Evolutionary conservation across 2,113 vertebrate genomes (phyloP).

Genomic region (Pampusana beccarii): DNA sequence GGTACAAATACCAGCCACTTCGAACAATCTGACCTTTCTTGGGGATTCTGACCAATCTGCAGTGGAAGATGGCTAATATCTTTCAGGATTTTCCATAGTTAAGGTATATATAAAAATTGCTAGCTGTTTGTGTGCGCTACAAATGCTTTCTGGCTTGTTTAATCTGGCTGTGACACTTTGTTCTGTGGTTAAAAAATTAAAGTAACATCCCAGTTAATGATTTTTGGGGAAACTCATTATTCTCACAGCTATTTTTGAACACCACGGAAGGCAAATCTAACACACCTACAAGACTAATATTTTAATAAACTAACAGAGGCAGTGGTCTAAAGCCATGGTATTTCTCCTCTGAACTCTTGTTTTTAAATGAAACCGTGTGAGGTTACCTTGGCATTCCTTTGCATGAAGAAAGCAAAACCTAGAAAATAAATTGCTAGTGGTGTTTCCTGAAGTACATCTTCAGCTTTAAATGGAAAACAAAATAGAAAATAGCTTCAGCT

Average conservation of each 20-base stretch:
- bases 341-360: conserved; percentile 34
- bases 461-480: not conserved
- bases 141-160: conserved; percentile 59
- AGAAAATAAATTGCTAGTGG: not conserved
- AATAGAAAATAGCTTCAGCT: not conserved
- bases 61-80: not conserved
- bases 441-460: not conserved
- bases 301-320: conserved; percentile 61
- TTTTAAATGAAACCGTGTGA: conserved; percentile 23
- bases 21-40: conserved; percentile 63
- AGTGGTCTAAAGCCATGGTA: not conserved
- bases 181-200: conserved; percentile 67
- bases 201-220: conserved; percentile 49
- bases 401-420: not conserved
- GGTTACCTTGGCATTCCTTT: not conserved
- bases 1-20: conserved; percentile 51
- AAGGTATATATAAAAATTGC: not conserved
- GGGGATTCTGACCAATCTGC: not conserved
- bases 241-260: conserved; percentile 63
- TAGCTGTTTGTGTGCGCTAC: not conserved
- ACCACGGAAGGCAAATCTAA: conserved; percentile 10
- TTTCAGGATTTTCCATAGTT: conserved; percentile 36
- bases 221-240: conserved; percentile 70
- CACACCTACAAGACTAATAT: conserved; percentile 62
- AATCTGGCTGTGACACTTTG: conserved; percentile 63